Base-by-base conservation (phyloP, 2,113 vertebrate genomes). In the Chloroceryle aenea region DNA sequence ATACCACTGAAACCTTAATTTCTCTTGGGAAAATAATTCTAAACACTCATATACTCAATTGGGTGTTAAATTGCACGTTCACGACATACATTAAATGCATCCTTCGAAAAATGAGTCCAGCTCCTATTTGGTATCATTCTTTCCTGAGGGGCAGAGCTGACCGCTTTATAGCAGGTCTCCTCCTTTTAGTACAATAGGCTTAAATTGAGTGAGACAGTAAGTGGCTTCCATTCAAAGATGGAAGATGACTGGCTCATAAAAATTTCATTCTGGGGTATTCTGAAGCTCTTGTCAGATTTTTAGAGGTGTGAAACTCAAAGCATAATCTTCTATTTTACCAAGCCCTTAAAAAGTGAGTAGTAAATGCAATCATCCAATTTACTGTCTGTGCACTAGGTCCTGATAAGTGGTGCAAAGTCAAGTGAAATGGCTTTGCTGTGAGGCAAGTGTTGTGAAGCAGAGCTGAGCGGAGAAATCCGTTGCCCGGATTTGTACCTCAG, bases 311-410 rank as follows among this genome's bases (percentile, higher is more conserved):
- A 91, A 94, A 59, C 61, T 62, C 59, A 42, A 42, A 80, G 72
- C 67, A 61, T 86, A 63, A 84, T 95, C 86, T 92, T 77, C 82
- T 93, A 2, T 88, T 95, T 86, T 81, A 91, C 83, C 93, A 96
- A 89, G 64, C 47, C 71, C 38, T 92, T 95, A 81, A 88, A 84
- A 88, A 71, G 36, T 21, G 32, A 90, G 63, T 52, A 63, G 58
- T 77, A 74, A 88, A 92, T 68, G 83, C 47, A 36, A 0, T 91
- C 85, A 68, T 89, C 88, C 76, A 72, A 26, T 96, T 93, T 91
- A 30, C 62, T 27, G 0, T 71, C 69, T 61, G 78, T 77, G 73
- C 47, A 45, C 71, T 42, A 0, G 50, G 45, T 66, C 72, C 85
- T 78, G 87, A 56, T 67, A 86, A 95, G 84, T 81, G 90, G n/a